Percentiles rank a stretch among this genome's conserved stretches.
These are phyloP conservation scores for Eremophila alpestris DNA, from an alignment of 2,797 vertebrate species.

Conservation along the genomic window DNA sequence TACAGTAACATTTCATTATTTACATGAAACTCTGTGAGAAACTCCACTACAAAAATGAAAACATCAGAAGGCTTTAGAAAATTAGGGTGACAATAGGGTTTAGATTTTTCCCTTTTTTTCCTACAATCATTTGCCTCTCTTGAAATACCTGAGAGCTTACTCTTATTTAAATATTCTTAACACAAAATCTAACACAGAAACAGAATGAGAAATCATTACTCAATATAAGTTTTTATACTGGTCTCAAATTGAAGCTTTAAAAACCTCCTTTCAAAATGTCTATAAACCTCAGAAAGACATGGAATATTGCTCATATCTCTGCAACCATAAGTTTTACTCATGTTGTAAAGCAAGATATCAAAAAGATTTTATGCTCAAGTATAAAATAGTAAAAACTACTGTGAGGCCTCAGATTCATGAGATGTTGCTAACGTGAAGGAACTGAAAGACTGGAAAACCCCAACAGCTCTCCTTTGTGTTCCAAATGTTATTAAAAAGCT, in stretches of 20 bases:
- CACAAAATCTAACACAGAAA: neutral
- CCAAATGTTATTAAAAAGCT: neutral
- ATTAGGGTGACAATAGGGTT: too few relatives aligned
- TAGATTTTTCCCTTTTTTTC: too few relatives aligned
- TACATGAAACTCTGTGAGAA: too few relatives aligned
- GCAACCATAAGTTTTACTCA: neutral
- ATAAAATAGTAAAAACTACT: neutral
- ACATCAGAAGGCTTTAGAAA: too few relatives aligned
- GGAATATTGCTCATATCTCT: neutral
- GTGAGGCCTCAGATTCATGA: neutral
- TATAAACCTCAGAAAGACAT: neutral
- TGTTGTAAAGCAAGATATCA: neutral
- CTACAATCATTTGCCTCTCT: too few relatives aligned
- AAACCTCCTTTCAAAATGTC: neutral
- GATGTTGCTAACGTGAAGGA: neutral
- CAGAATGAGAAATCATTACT: neutral
- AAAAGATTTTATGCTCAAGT: neutral
- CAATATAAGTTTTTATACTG: neutral
- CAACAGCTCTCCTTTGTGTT: neutral
- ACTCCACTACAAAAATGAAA: too few relatives aligned
- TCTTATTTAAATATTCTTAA: neutral
- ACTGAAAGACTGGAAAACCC: neutral
- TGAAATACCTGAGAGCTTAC: neutral
- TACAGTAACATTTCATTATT: too few relatives aligned
- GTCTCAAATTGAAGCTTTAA: neutral